Evolutionary conservation across 2,888 invertebrate species (phyloP).

Genomic region (Drosophila mimica): DNA sequence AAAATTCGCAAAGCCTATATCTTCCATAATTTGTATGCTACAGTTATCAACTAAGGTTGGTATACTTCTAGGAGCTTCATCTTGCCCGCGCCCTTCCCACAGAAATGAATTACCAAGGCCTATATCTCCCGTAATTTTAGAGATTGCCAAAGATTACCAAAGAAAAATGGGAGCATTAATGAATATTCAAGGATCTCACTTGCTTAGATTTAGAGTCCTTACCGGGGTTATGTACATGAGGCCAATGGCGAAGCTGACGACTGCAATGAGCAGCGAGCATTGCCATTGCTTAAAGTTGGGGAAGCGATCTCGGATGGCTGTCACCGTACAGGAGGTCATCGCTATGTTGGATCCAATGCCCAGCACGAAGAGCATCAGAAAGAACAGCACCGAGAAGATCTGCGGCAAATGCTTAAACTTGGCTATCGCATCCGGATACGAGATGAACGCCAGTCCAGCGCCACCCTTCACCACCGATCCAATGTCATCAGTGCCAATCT

Average conservation of each 20-base stretch:
- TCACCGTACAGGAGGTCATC: slow-evolving; percentile 85
- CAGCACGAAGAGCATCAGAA: slow-evolving; percentile 87
- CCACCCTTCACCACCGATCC: slow-evolving; percentile 86
- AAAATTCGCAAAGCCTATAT: neutral
- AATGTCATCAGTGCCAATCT: slow-evolving; percentile 85
- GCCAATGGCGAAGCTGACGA: slow-evolving; percentile 87
- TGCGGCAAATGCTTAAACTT: slow-evolving; percentile 86
- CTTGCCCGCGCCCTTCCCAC: neutral
- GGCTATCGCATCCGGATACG: slow-evolving; percentile 87
- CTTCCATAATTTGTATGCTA: neutral
- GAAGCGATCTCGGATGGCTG: slow-evolving; percentile 85
- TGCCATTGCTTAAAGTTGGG: slow-evolving; percentile 86
- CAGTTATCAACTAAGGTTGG: neutral
- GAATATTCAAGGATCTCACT: neutral
- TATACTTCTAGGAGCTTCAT: neutral
- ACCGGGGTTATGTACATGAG: slow-evolving; percentile 89
- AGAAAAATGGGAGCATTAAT: neutral
- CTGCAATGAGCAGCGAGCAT: slow-evolving; percentile 85
- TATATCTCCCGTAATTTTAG: neutral
- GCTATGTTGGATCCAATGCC: slow-evolving; percentile 86
- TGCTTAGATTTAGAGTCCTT: slow-evolving; percentile 61
- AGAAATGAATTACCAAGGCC: neutral
- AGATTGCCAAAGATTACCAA: neutral
- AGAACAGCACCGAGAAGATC: slow-evolving; percentile 87
- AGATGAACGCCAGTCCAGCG: slow-evolving; percentile 87